These are phyloP conservation scores for Drosophila phalerata DNA, from an alignment of 2,888 invertebrate genomes.

Conservation along the genomic window DNA sequence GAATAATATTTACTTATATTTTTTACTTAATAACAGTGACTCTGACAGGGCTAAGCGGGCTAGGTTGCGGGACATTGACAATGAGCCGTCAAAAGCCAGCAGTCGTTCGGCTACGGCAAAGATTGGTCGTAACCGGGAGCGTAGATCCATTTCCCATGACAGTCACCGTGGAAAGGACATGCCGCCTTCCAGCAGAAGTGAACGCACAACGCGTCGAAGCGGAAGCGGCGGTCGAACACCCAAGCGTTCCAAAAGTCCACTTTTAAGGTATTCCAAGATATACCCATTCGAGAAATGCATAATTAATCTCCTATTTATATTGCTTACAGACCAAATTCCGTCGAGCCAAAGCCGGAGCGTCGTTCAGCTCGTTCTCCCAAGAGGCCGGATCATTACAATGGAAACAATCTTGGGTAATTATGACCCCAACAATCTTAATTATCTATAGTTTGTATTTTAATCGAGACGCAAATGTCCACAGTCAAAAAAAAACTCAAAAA, in stretches of 20 bases:
- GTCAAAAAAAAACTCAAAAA: conserved; percentile 3
- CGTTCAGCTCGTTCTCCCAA: conserved; percentile 58
- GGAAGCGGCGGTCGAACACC: not conserved
- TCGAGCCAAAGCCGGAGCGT: conserved; percentile 33
- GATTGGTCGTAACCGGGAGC: conserved; percentile 26
- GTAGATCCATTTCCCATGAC: conserved; percentile 61
- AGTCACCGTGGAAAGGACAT: not conserved
- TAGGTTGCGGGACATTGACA: not conserved
- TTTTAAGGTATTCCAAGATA: conserved; percentile 21
- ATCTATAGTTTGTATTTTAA: not conserved
- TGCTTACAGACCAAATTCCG: conserved; percentile 31
- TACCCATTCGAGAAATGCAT: no score
- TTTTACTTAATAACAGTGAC: not conserved
- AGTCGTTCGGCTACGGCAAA: not conserved
- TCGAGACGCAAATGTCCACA: not conserved
- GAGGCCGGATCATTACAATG: conserved; percentile 45
- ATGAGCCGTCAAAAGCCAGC: not conserved
- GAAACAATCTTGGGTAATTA: conserved; percentile 50
- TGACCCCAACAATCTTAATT: not conserved
- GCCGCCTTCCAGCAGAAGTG: not conserved
- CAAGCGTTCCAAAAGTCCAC: conserved; percentile 21
- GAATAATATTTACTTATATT: not conserved
- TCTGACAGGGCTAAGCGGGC: not conserved
- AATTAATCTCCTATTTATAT: not conserved
- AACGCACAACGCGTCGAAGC: not conserved